Conservation (phyloP, 2,888 invertebrate genomes). For the Pardosa pseudoannulata region DNA sequence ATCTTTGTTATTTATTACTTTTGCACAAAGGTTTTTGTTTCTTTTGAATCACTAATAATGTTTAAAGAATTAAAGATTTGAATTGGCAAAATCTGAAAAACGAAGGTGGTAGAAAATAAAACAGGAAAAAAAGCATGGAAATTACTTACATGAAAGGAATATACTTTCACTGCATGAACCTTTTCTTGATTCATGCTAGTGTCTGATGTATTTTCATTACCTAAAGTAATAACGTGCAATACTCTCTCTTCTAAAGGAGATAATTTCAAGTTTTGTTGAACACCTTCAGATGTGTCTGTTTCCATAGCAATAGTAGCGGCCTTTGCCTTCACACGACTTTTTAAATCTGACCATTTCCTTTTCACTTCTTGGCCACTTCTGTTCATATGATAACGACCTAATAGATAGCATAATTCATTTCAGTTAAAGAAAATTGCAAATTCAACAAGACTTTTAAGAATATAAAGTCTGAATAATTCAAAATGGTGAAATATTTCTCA, state of each 20-base stretch:
- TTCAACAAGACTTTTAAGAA: too few relatives aligned
- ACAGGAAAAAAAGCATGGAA: too few relatives aligned
- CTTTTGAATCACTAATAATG: too few relatives aligned
- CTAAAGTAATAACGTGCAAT: not conserved
- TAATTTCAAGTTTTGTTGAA: not conserved
- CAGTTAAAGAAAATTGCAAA: too few relatives aligned
- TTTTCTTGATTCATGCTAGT: not conserved
- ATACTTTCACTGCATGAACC: not conserved
- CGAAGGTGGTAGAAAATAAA: too few relatives aligned
- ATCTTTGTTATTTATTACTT: too few relatives aligned
- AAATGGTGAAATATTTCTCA: too few relatives aligned
- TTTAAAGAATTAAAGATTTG: too few relatives aligned
- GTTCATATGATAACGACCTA: not conserved
- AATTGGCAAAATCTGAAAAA: too few relatives aligned
- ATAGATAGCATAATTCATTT: too few relatives aligned
- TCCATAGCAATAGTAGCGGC: not conserved
- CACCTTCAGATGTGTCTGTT: not conserved
- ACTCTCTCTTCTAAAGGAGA: not conserved
- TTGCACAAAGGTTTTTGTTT: too few relatives aligned
- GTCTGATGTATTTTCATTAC: not conserved
- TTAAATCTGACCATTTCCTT: slow-evolving; percentile 1
- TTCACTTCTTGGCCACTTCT: not conserved
- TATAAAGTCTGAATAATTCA: too few relatives aligned
- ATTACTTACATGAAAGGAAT: not conserved
- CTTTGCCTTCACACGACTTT: slow-evolving; percentile 6